These are phyloP conservation scores for Tachysurus fulvidraco DNA, from an alignment of 2,113 vertebrate species.

Conservation along the genomic window DNA sequence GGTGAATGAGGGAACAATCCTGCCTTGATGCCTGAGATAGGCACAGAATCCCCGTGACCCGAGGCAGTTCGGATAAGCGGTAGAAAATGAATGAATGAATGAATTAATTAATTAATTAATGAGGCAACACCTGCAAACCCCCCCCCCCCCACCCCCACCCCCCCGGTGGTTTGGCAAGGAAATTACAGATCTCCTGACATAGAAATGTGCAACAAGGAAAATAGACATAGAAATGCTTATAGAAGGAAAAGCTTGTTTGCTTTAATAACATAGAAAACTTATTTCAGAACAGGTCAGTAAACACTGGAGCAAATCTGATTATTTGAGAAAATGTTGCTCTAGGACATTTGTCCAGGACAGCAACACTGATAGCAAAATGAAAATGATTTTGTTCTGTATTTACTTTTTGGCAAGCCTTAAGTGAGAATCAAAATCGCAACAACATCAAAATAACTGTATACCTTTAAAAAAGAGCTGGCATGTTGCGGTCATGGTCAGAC, in stretches of 20 bases:
- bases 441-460: not conserved
- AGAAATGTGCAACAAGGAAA: not conserved
- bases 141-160: no score
- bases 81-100: no score
- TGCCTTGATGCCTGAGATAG: no score
- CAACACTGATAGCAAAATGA: not conserved
- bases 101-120: no score
- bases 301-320: not conserved
- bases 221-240: not conserved
- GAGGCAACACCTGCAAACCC: no score
- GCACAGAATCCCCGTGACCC: no score
- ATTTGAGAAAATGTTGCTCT: not conserved
- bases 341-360: not conserved
- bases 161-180: no score
- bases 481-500: not conserved
- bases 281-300: not conserved
- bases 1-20: no score
- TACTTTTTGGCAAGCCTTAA: not conserved
- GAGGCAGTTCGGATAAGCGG: no score
- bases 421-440: not conserved
- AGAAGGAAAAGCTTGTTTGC: not conserved
- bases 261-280: not conserved
- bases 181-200: no score
- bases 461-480: not conserved
- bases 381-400: not conserved